Percentiles rank a stretch among this genome's conserved stretches.
Conservation (phyloP, 1,140 invertebrate species). For the Ylistrum balloti region DNA sequence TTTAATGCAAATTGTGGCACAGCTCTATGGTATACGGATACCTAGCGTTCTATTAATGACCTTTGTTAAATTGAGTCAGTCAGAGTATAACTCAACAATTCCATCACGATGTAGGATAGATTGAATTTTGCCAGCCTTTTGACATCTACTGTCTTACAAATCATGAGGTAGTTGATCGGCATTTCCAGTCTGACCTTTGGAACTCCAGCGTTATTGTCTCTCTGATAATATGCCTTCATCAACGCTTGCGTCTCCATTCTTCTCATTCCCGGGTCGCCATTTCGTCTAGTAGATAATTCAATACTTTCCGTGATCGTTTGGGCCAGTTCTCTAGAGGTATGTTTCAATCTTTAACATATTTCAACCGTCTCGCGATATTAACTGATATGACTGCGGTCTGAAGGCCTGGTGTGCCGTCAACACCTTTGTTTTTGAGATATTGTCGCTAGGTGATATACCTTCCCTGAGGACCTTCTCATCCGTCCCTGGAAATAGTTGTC, state of each 20-base stretch:
- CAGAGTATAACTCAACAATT: too few relatives aligned
- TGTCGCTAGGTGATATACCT: too few relatives aligned
- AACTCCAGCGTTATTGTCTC: not conserved
- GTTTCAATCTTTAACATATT: constrained; percentile 1
- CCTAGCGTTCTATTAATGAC: too few relatives aligned
- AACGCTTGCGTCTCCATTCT: not conserved
- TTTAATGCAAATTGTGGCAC: too few relatives aligned
- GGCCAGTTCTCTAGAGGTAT: not conserved
- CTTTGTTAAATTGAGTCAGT: too few relatives aligned
- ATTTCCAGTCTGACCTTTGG: not conserved
- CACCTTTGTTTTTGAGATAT: too few relatives aligned
- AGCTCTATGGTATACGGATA: too few relatives aligned
- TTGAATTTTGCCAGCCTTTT: not conserved
- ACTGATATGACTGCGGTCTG: not conserved
- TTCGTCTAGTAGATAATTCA: constrained; percentile 31
- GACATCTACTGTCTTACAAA: not conserved
- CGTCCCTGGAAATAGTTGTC: too few relatives aligned
- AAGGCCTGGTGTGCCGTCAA: not conserved
- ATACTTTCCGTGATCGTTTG: not conserved
- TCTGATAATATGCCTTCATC: not conserved
- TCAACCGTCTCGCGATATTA: not conserved
- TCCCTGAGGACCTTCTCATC: too few relatives aligned
- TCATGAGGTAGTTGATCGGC: not conserved
- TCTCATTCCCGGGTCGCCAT: not conserved
- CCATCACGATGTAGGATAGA: not conserved